phyloP scores from a whole-genome alignment of 2,888 invertebrate species.

The Chrysina gloriosa region DNA sequence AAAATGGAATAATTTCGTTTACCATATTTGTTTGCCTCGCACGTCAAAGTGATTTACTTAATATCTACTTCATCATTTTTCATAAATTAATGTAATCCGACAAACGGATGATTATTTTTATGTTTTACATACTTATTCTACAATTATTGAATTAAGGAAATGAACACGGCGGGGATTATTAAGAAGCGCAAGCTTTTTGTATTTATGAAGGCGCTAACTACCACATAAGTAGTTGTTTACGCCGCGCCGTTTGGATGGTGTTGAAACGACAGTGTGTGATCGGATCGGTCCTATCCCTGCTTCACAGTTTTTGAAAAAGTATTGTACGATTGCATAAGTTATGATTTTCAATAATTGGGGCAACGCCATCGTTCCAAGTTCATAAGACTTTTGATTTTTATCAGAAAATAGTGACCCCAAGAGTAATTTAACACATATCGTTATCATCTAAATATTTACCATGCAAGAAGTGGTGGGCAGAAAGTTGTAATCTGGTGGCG shows the following conservation, averaged over 20 bases:
- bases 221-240: background rate
- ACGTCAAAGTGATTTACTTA: background rate
- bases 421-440: no score
- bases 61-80: background rate
- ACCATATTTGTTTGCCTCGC: background rate
- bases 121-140: no score
- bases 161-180: background rate
- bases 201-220: background rate
- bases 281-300: no score
- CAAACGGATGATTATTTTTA: background rate
- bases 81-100: background rate
- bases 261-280: background rate
- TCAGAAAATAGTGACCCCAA: no score
- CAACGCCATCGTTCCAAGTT: no score
- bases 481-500: no score
- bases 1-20: constrained; percentile 2
- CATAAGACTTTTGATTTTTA: no score
- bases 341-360: no score
- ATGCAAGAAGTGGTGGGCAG: no score
- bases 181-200: background rate
- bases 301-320: no score
- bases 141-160: background rate
- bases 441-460: no score
- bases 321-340: no score
- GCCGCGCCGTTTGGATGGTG: background rate